Conservation (phyloP, 2,113 vertebrate species). For the Solea senegalensis region DNA sequence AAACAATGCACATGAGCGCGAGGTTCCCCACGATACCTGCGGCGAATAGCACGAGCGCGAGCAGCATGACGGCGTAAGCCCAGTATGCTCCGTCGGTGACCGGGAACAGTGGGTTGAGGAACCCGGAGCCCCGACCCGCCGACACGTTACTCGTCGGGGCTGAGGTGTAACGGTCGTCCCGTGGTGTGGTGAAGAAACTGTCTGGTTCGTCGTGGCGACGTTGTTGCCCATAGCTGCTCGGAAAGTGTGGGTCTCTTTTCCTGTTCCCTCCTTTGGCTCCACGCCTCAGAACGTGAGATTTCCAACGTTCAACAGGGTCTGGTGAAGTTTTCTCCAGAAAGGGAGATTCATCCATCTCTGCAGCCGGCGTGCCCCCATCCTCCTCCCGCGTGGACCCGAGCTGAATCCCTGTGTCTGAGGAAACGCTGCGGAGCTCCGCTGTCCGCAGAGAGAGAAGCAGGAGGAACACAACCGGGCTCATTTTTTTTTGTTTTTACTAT, state of each 20-base stretch:
- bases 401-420: background rate
- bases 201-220: constrained; percentile 66
- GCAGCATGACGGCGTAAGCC: constrained; percentile 88
- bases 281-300: constrained; percentile 42
- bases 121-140: constrained; percentile 43
- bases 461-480: constrained; percentile 46
- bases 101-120: constrained; percentile 87
- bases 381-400: background rate
- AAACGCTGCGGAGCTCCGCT: constrained; percentile 45
- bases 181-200: constrained; percentile 77
- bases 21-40: constrained; percentile 92
- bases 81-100: constrained; percentile 86
- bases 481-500: constrained; percentile 8
- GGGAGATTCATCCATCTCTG: background rate
- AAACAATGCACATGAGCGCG: constrained; percentile 94
- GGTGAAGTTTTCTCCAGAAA: background rate
- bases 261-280: constrained; percentile 74
- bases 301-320: background rate
- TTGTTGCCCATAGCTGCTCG: constrained; percentile 67
- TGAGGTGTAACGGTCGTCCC: constrained; percentile 33
- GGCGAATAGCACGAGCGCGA: constrained; percentile 89
- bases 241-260: constrained; percentile 69
- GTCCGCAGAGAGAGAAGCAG: constrained; percentile 52
- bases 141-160: constrained; percentile 42
- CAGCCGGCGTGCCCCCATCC: constrained; percentile 4